Percentiles rank a stretch among this genome's conserved stretches.
Conservation (phyloP, 2,113 vertebrate species). For the Limanda limanda region DNA sequence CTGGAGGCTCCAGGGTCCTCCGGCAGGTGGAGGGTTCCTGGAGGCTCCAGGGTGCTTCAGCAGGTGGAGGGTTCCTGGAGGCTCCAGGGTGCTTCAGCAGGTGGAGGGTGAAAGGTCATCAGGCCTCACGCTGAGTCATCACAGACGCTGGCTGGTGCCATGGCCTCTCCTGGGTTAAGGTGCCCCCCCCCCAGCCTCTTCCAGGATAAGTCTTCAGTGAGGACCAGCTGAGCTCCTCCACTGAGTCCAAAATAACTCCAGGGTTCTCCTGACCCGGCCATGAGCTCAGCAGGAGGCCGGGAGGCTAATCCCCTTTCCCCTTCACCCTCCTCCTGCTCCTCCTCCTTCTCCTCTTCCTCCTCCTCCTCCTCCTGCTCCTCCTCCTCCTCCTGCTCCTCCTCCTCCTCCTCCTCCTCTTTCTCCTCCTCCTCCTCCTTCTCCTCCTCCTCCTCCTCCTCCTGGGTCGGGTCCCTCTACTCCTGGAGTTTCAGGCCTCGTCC, state of each 20-base stretch:
- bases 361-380: background rate
- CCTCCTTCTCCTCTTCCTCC: no score
- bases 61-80: no score
- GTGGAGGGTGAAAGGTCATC: no score
- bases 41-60: no score
- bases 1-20: slow-evolving; percentile 30
- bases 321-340: slow-evolving; percentile 12
- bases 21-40: background rate
- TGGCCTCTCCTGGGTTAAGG: slow-evolving; percentile 45
- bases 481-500: slow-evolving; percentile 33
- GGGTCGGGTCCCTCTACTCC: slow-evolving; percentile 36
- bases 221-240: slow-evolving; percentile 45
- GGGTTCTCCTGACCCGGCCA: slow-evolving; percentile 59
- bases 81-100: no score
- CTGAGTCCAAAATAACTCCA: slow-evolving; percentile 64
- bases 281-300: slow-evolving; percentile 46
- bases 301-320: slow-evolving; percentile 65
- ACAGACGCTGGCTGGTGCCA: no score
- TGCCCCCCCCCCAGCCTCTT: slow-evolving; percentile 35
- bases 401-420: slow-evolving; percentile 5
- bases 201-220: slow-evolving; percentile 63
- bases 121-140: no score
- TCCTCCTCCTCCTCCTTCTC: slow-evolving; percentile 8
- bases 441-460: slow-evolving; percentile 5
- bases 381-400: background rate